Conservation (phyloP, 2,113 vertebrate genomes). For the Manacus vitellinus region DNA sequence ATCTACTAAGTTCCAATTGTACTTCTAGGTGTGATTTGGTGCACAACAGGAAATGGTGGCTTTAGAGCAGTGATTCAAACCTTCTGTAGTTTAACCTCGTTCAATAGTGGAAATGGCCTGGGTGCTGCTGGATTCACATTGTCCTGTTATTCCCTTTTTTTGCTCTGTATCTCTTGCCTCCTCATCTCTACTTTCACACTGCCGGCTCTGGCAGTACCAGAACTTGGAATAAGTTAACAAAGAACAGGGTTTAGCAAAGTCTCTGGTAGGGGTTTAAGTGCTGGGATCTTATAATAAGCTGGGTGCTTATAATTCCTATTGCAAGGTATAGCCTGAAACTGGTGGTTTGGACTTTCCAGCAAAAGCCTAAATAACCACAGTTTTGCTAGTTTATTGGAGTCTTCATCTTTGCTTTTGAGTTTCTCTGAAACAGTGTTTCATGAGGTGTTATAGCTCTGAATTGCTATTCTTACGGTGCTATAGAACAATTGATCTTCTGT, state of each 20-base stretch:
- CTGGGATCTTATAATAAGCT: not conserved
- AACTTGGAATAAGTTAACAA: not conserved
- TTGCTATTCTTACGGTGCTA: not conserved
- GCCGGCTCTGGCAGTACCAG: not conserved
- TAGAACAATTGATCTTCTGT: not conserved
- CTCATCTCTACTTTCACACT: not conserved
- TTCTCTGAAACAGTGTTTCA: not conserved
- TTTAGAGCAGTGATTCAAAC: not conserved
- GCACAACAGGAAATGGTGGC: not conserved
- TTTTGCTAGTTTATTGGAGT: not conserved
- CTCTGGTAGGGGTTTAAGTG: fast-evolving
- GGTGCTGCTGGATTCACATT: not conserved
- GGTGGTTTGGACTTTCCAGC: not conserved
- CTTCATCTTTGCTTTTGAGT: not conserved
- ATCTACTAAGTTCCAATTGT: not conserved
- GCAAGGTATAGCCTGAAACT: not conserved
- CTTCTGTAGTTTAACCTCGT: not conserved
- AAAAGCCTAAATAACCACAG: not conserved
- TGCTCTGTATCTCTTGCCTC: not conserved
- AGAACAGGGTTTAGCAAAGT: not conserved
- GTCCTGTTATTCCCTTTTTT: not conserved
- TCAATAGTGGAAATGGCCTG: not conserved
- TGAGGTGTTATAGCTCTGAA: not conserved
- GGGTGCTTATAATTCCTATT: not conserved
- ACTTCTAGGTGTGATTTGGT: not conserved